These are phyloP conservation scores for Lepidotrigona ventralis DNA, from an alignment of 1,140 invertebrate species.

Conservation along the genomic window DNA sequence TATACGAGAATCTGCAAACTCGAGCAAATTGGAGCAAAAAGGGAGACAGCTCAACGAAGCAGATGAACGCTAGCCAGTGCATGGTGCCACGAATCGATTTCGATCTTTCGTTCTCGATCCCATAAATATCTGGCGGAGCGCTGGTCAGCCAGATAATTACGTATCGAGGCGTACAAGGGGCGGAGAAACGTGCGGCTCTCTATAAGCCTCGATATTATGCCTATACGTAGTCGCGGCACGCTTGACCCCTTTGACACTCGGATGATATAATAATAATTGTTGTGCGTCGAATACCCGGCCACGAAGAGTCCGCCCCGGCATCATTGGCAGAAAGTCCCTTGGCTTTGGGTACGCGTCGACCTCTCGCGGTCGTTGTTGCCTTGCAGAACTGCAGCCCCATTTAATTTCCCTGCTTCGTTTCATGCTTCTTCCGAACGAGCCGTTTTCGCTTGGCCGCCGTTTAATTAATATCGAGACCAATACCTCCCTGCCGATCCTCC, in stretches of 20 bases:
- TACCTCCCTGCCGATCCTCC: not conserved
- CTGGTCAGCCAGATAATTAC: conserved; percentile 71
- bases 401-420: conserved; percentile 52
- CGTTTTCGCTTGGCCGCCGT: conserved; percentile 39
- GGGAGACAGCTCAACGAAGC: conserved; percentile 52
- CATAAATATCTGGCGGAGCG: conserved; percentile 69
- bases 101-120: conserved; percentile 68
- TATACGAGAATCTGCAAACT: not conserved
- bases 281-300: conserved; percentile 47
- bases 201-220: conserved; percentile 55
- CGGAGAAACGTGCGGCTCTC: conserved; percentile 63
- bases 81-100: conserved; percentile 65
- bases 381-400: conserved; percentile 24
- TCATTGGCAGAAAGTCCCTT: conserved; percentile 17
- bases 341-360: not conserved
- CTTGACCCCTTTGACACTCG: conserved; percentile 72
- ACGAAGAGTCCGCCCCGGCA: not conserved
- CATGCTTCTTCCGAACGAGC: conserved; percentile 36
- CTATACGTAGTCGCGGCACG: conserved; percentile 68
- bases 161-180: conserved; percentile 67
- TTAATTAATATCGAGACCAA: conserved; percentile 40
- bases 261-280: conserved; percentile 74
- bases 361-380: not conserved
- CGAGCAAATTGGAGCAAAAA: not conserved
- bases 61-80: conserved; percentile 55